Base-by-base conservation (phyloP, 2,888 invertebrate species). In the Coelinius sp. region DNA sequence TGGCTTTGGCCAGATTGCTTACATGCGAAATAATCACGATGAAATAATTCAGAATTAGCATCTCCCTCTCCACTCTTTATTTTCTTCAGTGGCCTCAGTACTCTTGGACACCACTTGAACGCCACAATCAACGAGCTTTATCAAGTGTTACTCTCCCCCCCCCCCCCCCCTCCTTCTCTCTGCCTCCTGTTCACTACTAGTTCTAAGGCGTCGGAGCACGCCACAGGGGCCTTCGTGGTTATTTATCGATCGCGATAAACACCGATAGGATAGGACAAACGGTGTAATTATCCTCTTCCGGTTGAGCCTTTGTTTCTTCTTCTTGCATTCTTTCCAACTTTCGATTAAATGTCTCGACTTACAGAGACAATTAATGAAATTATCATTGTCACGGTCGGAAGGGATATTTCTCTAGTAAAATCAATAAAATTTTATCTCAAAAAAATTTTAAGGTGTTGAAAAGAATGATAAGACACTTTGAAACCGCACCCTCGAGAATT, bases 201-300 rank as follows among this genome's bases (percentile, higher is more conserved):
- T 49, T 68, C 65, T 70, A 67, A 64, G 70, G 44, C 59, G 65
- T 74, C 53, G 12, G 69, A 66, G 70, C 74, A 74, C 69, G 69
- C 62, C 74, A n/a, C n/a, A 73, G 49, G 31, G 56, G 56, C 71
- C 53, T 68, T 75, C 70, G 64, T 31, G 24, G 73, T 75, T 75
- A 76, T 76, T 76, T 76, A 76, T 76, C 70, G 74, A 76, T 76
- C 74, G 62, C 62, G 75, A 76, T 72, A 74, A 74, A 59, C 46
- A 44, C 52, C 71, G 66, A 67, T 62, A 59, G 68, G 41, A 27
- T 64, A 68, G 71, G 64, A 64, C 66, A 59, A 73, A 75, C 62
- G 68, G 70, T 73, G 71, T 75, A 75, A 75, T 75, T 75, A 75
- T 75, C 73, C 73, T 75, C 74, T 63, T 71, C 59, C 62, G 68